These are phyloP conservation scores for Ochropleura plecta DNA, from an alignment of 2,888 invertebrate genomes.

Conservation along the genomic window DNA sequence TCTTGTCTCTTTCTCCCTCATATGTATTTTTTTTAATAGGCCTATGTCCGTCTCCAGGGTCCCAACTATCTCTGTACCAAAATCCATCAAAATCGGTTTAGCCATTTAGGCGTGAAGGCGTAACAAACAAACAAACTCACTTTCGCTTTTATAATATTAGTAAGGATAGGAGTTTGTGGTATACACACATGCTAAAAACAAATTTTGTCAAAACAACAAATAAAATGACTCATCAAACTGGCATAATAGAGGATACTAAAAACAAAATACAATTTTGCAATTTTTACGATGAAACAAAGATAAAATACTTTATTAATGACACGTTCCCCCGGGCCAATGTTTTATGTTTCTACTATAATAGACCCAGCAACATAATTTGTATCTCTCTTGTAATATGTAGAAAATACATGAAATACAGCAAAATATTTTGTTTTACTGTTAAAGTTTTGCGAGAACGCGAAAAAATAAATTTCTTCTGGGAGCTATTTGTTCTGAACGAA, in stretches of 20 bases:
- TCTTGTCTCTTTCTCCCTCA: no score
- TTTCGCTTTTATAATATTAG: no score
- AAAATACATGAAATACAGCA: slow-evolving; percentile 33
- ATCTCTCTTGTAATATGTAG: slow-evolving; percentile 38
- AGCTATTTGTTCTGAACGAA: slow-evolving; percentile 37
- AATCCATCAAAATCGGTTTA: no score
- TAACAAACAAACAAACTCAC: no score
- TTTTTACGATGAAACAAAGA: slow-evolving; percentile 53
- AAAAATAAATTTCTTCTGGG: slow-evolving; percentile 39
- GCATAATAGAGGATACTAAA: slow-evolving; percentile 49
- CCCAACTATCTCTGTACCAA: no score
- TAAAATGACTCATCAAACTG: slow-evolving; percentile 48
- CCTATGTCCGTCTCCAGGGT: no score
- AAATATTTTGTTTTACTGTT: slow-evolving; percentile 23
- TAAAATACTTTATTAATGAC: slow-evolving; percentile 59
- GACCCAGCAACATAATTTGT: slow-evolving; percentile 43
- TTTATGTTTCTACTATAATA: slow-evolving; percentile 50
- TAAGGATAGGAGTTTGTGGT: background rate
- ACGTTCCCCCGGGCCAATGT: slow-evolving; percentile 37
- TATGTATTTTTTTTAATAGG: no score
- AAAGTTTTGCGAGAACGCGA: slow-evolving; percentile 26
- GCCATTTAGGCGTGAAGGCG: no score
- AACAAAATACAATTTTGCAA: slow-evolving; percentile 57
- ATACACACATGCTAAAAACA: background rate
- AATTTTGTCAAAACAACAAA: slow-evolving; percentile 25